Evolutionary conservation across 2,888 invertebrate genomes (phyloP).

Genomic region (Malthinus seriepunctatus): DNA sequence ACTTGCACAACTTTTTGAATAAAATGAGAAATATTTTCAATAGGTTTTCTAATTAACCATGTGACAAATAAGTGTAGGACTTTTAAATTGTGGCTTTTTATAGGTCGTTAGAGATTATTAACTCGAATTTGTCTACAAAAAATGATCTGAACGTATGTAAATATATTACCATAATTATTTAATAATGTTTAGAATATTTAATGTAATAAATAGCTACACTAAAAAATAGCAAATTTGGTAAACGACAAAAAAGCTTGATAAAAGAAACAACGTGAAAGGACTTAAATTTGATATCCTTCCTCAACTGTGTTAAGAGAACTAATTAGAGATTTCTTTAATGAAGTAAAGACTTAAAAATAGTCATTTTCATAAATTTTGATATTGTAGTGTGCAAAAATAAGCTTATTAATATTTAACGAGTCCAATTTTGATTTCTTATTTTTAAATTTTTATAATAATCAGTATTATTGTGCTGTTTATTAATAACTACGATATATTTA

Average conservation of each 20-base stretch:
- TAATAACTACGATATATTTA: background rate
- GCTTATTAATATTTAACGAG: too few relatives aligned
- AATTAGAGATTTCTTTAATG: too few relatives aligned
- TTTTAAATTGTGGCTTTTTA: background rate
- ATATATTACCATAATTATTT: background rate
- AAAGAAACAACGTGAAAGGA: too few relatives aligned
- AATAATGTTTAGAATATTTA: conserved; percentile 4
- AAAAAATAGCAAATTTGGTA: too few relatives aligned
- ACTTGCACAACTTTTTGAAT: conserved; percentile 1
- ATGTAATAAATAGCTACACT: background rate
- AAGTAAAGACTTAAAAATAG: too few relatives aligned
- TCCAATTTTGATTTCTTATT: too few relatives aligned
- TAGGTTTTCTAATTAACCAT: background rate
- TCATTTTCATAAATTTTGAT: too few relatives aligned
- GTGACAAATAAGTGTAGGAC: conserved; percentile 6
- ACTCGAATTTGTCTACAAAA: background rate
- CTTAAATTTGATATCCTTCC: too few relatives aligned
- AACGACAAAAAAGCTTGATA: too few relatives aligned
- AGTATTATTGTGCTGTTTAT: background rate
- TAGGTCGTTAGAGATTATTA: background rate
- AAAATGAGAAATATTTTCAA: background rate
- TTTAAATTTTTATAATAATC: background rate
- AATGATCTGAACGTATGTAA: conserved; percentile 7
- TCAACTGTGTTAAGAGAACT: too few relatives aligned
- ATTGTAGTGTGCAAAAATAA: too few relatives aligned